Evolutionary conservation across 2,888 invertebrate species (phyloP).

Genomic region (Athetis lepigone): DNA sequence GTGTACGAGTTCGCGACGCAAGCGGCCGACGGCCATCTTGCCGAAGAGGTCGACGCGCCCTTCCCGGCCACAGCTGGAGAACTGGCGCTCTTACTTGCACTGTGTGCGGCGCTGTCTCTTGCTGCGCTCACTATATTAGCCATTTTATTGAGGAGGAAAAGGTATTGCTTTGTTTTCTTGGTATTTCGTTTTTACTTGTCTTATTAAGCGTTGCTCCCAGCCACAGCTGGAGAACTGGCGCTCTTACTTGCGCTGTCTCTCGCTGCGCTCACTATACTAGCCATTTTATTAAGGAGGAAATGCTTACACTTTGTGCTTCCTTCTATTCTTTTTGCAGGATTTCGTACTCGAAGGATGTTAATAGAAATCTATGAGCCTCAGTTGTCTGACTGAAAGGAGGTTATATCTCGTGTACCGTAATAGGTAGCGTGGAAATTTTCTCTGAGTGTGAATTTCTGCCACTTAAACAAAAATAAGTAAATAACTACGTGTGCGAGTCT

Average conservation of each 20-base stretch:
- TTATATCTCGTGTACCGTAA: no score
- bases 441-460: no score
- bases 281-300: conserved; percentile 90
- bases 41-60: conserved; percentile 86
- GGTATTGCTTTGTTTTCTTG: conserved; percentile 68
- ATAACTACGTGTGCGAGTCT: no score
- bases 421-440: no score
- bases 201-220: conserved; percentile 85
- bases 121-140: conserved; percentile 90
- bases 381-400: no score
- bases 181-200: not conserved
- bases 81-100: conserved; percentile 84
- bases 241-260: conserved; percentile 88
- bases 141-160: conserved; percentile 89
- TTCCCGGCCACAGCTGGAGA: conserved; percentile 88
- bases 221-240: conserved; percentile 86
- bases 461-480: no score
- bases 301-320: conserved; percentile 76
- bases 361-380: no score
- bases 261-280: conserved; percentile 90
- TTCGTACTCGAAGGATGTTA: no score
- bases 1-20: conserved; percentile 91
- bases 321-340: no score
- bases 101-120: conserved; percentile 90
- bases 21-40: conserved; percentile 88